Percentiles rank a stretch among this genome's conserved stretches.
These are phyloP conservation scores for Byasa hedistus DNA, from an alignment of 2,888 invertebrate species.

Conservation along the genomic window DNA sequence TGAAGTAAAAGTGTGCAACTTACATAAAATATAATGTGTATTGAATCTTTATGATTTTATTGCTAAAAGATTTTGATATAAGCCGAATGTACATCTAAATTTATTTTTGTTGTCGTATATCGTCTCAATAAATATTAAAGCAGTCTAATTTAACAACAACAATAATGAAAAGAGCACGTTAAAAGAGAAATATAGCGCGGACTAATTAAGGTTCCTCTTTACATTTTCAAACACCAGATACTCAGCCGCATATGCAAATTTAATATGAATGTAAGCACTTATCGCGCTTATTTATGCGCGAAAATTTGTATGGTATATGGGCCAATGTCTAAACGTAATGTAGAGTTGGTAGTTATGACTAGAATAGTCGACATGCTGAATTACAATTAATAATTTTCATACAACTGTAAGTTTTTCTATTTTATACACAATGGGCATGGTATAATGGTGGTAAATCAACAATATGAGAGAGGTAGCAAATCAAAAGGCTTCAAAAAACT, in stretches of 20 bases:
- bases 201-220: conserved; percentile 28
- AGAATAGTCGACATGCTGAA: conserved; percentile 11
- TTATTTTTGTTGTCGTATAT: not conserved
- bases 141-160: not conserved
- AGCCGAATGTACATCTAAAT: not conserved
- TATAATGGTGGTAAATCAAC: too few species aligned
- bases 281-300: conserved; percentile 25
- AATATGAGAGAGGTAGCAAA: too few species aligned
- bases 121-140: not conserved
- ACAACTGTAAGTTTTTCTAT: not conserved
- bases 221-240: conserved; percentile 25
- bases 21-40: not conserved
- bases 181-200: conserved; percentile 13
- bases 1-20: not conserved
- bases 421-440: not conserved
- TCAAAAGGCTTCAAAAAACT: too few species aligned
- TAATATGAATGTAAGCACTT: conserved; percentile 29
- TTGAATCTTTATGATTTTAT: not conserved
- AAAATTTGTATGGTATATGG: conserved; percentile 19
- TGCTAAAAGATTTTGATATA: not conserved
- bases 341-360: conserved; percentile 5
- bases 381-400: conserved; percentile 2
- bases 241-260: conserved; percentile 28
- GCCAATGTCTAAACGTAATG: conserved; percentile 17
- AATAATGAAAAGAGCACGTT: conserved; percentile 6